Base-by-base conservation (phyloP, 2,113 vertebrate genomes). In the Mixornis gularis region DNA sequence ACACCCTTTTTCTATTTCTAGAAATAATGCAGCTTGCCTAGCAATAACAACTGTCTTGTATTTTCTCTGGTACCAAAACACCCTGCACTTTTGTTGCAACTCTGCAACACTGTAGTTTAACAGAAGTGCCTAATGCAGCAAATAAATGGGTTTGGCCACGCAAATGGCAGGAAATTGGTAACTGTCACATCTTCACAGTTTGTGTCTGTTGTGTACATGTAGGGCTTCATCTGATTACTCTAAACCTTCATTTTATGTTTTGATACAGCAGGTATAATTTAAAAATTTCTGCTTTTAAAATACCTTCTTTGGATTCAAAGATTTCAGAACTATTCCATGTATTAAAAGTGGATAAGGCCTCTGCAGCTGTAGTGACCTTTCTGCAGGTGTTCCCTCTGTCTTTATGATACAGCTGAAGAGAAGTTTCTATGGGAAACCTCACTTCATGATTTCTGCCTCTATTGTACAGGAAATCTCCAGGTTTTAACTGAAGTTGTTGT, bases 1-100 rank as follows among this genome's bases (percentile, higher is more conserved):
- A 29, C 64, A 95, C 65, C 34, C 76, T 76, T 96, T 96, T 69
- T 27, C 72, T 94, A 81, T 96, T 95, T 93, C 79, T 89, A 94
- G 94, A 86, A 78, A 70, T 87, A 95, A 94, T 96, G 90, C 77
- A 71, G 51, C 63, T 93, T 96, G 87, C 94, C 86, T 81, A 80
- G 32, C 41, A 59, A 55, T 91, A 94, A 90, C 43, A 91, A 94
- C 77, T 78, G 44, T 73, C 70, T 80, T 49, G 36, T 79, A 70
- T 88, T 96, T 94, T 65, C 76, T 83, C 68, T 72, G 32, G 22
- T 89, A 79, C n/a, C 85, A 56, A 79, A 95, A 86, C 70, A 87
- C 46, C 27, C 79, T 82, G 58, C 43, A 30, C 34, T 49, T 91
- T 79, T 53, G 52, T 92, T 90, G 84, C 87, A 74, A 16, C 81